Evolutionary conservation across 2,888 invertebrate genomes (phyloP).

Genomic region (Argyresthia goedartella): DNA sequence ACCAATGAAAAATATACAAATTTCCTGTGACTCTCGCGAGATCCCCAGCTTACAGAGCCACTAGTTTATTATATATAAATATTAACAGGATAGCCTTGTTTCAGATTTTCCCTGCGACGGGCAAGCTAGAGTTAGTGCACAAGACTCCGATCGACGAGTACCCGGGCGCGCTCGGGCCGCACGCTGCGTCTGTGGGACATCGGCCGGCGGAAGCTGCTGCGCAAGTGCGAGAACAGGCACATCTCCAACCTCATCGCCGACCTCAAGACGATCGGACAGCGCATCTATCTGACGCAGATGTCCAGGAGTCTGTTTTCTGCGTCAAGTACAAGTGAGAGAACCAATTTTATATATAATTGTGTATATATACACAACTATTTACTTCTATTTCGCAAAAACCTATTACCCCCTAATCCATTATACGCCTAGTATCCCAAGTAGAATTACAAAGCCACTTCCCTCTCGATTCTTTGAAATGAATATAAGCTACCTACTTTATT

Average conservation of each 20-base stretch:
- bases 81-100: too few species aligned
- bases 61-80: too few species aligned
- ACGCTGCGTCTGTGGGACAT: conserved; percentile 95
- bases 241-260: conserved; percentile 95
- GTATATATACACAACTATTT: too few species aligned
- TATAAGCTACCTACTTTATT: too few species aligned
- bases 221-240: conserved; percentile 98
- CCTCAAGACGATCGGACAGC: conserved; percentile 93
- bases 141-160: conserved; percentile 94
- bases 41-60: too few species aligned
- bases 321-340: conserved; percentile 96
- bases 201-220: conserved; percentile 90
- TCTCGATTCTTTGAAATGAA: too few species aligned
- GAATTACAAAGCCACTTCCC: too few species aligned
- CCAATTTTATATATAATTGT: conserved; percentile 96
- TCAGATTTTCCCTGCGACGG: conserved; percentile 76
- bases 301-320: conserved; percentile 97
- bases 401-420: too few species aligned
- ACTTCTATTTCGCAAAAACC: too few species aligned
- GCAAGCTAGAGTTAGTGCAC: conserved; percentile 91
- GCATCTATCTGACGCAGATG: conserved; percentile 95
- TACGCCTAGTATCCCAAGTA: too few species aligned
- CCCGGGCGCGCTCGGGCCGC: conserved; percentile 88
- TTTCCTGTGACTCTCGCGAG: too few species aligned
- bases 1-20: too few species aligned